A percentile compares a stretch with the other conserved stretches of the same genome.
Evolutionary conservation across 2,888 invertebrate genomes (phyloP).

Genomic region (Syrphus vitripennis): DNA sequence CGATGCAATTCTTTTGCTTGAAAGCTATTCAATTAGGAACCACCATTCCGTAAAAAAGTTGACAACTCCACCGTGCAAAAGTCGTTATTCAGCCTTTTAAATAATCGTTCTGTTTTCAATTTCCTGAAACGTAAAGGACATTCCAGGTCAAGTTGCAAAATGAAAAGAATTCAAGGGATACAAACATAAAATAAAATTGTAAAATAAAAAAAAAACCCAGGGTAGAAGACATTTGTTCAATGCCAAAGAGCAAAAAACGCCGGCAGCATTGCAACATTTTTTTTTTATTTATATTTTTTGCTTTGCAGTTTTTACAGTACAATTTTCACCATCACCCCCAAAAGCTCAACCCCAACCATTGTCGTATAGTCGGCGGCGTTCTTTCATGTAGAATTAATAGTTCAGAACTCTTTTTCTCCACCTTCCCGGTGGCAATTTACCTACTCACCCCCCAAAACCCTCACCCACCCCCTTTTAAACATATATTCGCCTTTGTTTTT

Average conservation of each 20-base stretch:
- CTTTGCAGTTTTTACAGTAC: not conserved
- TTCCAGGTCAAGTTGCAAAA: conserved; percentile 27
- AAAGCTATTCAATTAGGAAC: conserved; percentile 26
- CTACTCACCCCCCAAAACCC: not conserved
- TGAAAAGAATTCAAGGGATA: conserved; percentile 14
- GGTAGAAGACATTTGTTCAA: conserved; percentile 23
- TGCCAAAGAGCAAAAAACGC: conserved; percentile 38
- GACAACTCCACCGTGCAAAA: conserved; percentile 27
- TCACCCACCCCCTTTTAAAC: conserved; percentile 35
- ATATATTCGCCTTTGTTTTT: conserved; percentile 69
- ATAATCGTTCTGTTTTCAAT: conserved; percentile 48
- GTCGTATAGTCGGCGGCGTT: conserved; percentile 17
- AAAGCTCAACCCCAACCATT: not conserved
- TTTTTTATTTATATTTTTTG: not conserved
- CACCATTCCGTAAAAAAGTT: conserved; percentile 31
- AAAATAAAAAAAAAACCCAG: not conserved
- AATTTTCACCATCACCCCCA: not conserved
- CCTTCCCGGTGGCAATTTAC: conserved; percentile 45
- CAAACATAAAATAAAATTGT: not conserved
- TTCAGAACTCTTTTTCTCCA: conserved; percentile 12
- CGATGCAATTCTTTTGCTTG: not conserved
- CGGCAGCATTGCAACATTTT: conserved; percentile 43
- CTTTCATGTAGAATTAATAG: conserved; percentile 55
- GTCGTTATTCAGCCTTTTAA: conserved; percentile 17
- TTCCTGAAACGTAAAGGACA: conserved; percentile 36